Evolutionary conservation across 2,888 invertebrate species (phyloP).

Genomic region (Eucera pruinosa): DNA sequence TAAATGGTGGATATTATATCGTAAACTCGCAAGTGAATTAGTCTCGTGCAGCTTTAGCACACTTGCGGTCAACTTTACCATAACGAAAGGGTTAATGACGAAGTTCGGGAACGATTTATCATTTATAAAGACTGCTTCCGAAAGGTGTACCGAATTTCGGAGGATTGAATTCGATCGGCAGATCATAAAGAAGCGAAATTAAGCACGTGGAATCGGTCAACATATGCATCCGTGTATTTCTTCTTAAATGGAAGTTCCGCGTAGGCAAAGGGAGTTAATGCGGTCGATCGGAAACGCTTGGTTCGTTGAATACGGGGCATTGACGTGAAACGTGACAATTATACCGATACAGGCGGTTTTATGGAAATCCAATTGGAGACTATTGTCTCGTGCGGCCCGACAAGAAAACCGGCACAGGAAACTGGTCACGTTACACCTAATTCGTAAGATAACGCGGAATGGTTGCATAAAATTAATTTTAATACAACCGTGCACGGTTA

Average conservation of each 20-base stretch:
- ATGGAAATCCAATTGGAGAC: constrained; percentile 27
- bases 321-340: constrained; percentile 27
- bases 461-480: constrained; percentile 28
- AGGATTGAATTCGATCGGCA: too few species aligned
- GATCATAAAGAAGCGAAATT: not conserved
- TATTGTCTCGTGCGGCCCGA: constrained; percentile 12
- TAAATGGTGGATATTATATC: too few species aligned
- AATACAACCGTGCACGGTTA: constrained; percentile 28
- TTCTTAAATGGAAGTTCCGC: constrained; percentile 9
- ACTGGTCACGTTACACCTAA: constrained; percentile 15
- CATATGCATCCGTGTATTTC: not conserved
- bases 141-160: too few species aligned
- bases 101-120: too few species aligned
- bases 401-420: constrained; percentile 29
- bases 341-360: not conserved
- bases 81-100: too few species aligned
- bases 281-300: constrained; percentile 11
- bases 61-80: too few species aligned
- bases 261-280: not conserved
- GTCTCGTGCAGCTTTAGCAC: too few species aligned
- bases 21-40: too few species aligned
- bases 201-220: not conserved
- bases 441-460: constrained; percentile 6
- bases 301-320: not conserved
- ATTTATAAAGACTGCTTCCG: too few species aligned